Conservation (phyloP, 2,113 vertebrate genomes). For the Anseranas semipalmata region DNA sequence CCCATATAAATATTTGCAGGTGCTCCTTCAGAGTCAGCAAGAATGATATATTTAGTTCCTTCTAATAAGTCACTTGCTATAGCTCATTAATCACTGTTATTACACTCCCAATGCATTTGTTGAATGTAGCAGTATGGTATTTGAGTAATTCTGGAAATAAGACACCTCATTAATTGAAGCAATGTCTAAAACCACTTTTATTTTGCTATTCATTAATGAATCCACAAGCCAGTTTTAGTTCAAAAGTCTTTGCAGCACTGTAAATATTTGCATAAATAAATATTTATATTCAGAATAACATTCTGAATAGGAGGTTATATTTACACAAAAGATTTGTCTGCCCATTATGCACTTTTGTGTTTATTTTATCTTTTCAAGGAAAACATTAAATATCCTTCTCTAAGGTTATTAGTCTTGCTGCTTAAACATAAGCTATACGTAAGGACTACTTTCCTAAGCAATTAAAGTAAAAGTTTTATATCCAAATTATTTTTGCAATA, state of each 20-base stretch:
- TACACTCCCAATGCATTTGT: background rate
- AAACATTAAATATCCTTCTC: background rate
- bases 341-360: background rate
- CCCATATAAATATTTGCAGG: constrained; percentile 12
- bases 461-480: background rate
- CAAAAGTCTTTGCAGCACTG: background rate
- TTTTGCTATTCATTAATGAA: constrained; percentile 15
- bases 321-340: background rate
- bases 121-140: constrained; percentile 8
- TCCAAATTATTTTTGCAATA: background rate
- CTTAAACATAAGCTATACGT: background rate
- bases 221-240: background rate
- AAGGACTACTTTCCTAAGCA: background rate
- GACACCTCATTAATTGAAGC: background rate
- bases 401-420: background rate
- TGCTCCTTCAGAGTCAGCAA: background rate
- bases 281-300: background rate
- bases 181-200: background rate
- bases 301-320: background rate
- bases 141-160: constrained; percentile 15
- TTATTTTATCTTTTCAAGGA: background rate
- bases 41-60: constrained; percentile 24
- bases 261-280: background rate
- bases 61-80: constrained; percentile 11
- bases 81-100: constrained; percentile 45